Evolutionary conservation across 2,888 invertebrate species (phyloP), one percentile per base, ranked within the genome.

Genomic region (Acanthosoma haemorrhoidale): DNA sequence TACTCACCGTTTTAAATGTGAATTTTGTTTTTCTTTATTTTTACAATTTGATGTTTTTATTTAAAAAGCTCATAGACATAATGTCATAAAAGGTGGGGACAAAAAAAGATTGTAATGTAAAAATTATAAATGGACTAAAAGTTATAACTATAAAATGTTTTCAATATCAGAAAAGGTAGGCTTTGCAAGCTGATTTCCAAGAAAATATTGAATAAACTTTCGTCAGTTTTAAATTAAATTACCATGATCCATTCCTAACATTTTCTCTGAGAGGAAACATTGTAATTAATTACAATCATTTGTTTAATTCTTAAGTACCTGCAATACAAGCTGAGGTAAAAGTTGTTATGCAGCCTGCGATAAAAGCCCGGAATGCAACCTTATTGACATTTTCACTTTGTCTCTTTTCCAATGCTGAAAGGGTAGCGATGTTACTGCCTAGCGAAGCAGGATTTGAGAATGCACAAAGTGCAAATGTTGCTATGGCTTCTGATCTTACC

Each of bases 141-240:
- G n/a, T n/a, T n/a, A n/a, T n/a, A n/a, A n/a, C n/a, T n/a, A n/a
- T n/a, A n/a, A n/a, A n/a, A n/a, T n/a, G n/a, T n/a, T 61, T 36
- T 8, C 18, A 16, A 15, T 1, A 34, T 34, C 5, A 11, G 9
- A 5, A 4, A 81, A 87, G 94, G 94, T 71, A n/a, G n/a, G 94
- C 95, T 77, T 94, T 88, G 77, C 92, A 92, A 0, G 95, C 95
- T 0, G 93, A 95, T n/a, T n/a, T n/a, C n/a, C n/a, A n/a, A n/a
- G n/a, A n/a, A n/a, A n/a, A n/a, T n/a, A n/a, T n/a, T n/a, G n/a
- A n/a, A n/a, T n/a, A n/a, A n/a, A n/a, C n/a, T n/a, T n/a, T n/a
- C n/a, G n/a, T n/a, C n/a, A n/a, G n/a, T n/a, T n/a, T n/a, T n/a
- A n/a, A n/a, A n/a, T n/a, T n/a, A n/a, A n/a, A n/a, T n/a, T n/a